Base-by-base conservation (phyloP, 2,797 vertebrate species). In the Mus caroli region DNA sequence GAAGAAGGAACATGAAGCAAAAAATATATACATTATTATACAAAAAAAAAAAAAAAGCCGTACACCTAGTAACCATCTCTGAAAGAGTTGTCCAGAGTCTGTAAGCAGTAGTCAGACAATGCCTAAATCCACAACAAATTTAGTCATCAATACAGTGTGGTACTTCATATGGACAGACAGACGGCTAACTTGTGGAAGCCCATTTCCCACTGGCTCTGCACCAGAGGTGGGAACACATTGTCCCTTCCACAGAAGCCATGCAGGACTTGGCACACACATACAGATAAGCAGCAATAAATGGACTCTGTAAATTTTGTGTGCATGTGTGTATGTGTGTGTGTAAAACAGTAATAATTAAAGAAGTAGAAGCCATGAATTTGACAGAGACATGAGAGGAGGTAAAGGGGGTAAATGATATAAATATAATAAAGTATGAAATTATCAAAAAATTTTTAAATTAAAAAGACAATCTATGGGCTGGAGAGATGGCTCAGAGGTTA, bases 91-190 rank as follows among this genome's bases (percentile, higher is more conserved):
- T 31, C 88, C 22, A 9, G 91, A 75, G 34, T 46, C 64, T 77
- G 37, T 31, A 69, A 92, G 15, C 14, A 84, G 73, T 17, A 88
- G 24, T 71, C 26, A 85, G 10, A 62, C 46, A 75, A 85, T 91
- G 90, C 84, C 83, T 88, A 88, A 96, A 56, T 40, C 69, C 75
- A 90, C 14, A 90, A 77, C 12, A 69, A 88, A 80, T 4, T 75
- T 77, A 88, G 37, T 76, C 79, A 94, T 80, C n/a, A 71, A 77
- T 34, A 67, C 17, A 84, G 34, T 67, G 69, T 43, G 40, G 28
- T 50, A 79, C 37, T 80, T 3, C 14, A 20, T 20, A 78, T 90
- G 40, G 75, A 62, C 1, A 92, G 40, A 69, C 12, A 46, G 58
- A 60, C 9, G 9, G 58, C 26, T n/a, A 71, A 37, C n/a, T 71